Evolutionary conservation across 2,113 vertebrate species (phyloP).

Genomic region (Harpagus bidentatus): DNA sequence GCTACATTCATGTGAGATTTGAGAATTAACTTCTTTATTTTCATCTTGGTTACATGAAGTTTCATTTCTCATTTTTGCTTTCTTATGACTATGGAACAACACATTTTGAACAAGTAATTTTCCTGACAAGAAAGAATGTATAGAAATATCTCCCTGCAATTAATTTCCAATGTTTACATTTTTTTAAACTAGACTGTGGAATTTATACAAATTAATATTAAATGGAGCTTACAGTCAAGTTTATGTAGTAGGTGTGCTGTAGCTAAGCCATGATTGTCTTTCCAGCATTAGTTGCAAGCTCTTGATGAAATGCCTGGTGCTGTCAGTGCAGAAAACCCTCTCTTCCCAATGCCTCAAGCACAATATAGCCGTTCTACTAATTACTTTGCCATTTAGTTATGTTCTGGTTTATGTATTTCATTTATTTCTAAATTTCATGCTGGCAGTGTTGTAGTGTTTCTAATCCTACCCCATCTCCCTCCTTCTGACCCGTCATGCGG

Average conservation of each 20-base stretch:
- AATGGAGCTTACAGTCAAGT: constrained; percentile 64
- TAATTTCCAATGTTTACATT: constrained; percentile 85
- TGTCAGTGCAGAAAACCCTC: constrained; percentile 31
- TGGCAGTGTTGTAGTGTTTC: constrained; percentile 11
- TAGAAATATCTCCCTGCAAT: constrained; percentile 74
- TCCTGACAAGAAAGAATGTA: constrained; percentile 85
- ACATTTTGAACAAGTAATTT: constrained; percentile 55
- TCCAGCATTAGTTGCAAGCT: constrained; percentile 59
- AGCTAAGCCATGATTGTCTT: constrained; percentile 64
- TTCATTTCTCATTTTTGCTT: constrained; percentile 19
- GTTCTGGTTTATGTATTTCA: not conserved
- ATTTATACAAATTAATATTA: constrained; percentile 65
- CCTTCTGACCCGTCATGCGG: not conserved
- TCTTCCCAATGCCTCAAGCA: constrained; percentile 42
- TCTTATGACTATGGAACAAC: constrained; percentile 42
- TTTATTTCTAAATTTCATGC: constrained; percentile 10
- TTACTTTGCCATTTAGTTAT: not conserved
- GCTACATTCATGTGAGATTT: not conserved
- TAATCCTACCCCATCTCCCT: not conserved
- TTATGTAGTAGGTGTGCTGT: constrained; percentile 58
- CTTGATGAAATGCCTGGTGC: constrained; percentile 55
- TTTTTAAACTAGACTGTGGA: constrained; percentile 79
- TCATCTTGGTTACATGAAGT: constrained; percentile 6
- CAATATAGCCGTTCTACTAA: constrained; percentile 46
- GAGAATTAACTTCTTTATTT: not conserved